Conservation (phyloP, 2,797 vertebrate species). For the Bradypodion pumilum region DNA sequence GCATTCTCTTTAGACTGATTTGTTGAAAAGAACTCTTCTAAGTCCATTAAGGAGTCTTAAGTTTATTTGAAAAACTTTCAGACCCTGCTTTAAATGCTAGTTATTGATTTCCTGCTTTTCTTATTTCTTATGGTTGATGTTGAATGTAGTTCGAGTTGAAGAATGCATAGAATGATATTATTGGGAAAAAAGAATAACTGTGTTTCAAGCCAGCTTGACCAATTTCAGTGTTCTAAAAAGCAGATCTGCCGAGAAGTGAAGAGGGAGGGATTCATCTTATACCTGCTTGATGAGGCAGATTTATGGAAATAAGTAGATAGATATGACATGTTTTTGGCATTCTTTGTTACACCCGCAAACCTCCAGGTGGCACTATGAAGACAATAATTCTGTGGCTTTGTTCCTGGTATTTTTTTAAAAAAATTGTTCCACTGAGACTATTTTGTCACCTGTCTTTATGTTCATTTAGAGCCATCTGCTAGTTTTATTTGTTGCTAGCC, state of each 20-base stretch:
- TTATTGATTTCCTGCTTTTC: neutral
- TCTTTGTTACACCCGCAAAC: conserved; percentile 50
- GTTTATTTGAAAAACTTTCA: conserved; percentile 1
- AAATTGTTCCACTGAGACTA: conserved; percentile 57
- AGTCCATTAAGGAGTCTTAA: neutral
- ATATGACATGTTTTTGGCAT: conserved; percentile 60
- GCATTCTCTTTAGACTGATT: neutral
- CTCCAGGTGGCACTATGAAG: conserved; percentile 63
- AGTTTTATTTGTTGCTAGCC: conserved; percentile 27
- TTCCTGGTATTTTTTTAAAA: conserved; percentile 58
- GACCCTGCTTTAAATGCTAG: conserved; percentile 16
- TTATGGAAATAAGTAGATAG: conserved; percentile 67
- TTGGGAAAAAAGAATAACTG: conserved; percentile 45
- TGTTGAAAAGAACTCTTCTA: neutral
- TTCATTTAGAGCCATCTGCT: conserved; percentile 61
- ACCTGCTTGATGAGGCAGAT: conserved; percentile 41
- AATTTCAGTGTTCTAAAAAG: conserved; percentile 56
- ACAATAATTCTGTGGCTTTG: conserved; percentile 40
- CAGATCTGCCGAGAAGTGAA: conserved; percentile 44
- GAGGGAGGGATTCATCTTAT: conserved; percentile 34
- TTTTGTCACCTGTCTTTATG: conserved; percentile 57
- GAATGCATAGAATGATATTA: conserved; percentile 31
- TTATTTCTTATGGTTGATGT: conserved; percentile 33
- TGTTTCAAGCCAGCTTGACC: conserved; percentile 17
- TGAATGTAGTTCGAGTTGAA: neutral